Conservation (phyloP, 1,140 invertebrate species). For the Scylla paramamosain region DNA sequence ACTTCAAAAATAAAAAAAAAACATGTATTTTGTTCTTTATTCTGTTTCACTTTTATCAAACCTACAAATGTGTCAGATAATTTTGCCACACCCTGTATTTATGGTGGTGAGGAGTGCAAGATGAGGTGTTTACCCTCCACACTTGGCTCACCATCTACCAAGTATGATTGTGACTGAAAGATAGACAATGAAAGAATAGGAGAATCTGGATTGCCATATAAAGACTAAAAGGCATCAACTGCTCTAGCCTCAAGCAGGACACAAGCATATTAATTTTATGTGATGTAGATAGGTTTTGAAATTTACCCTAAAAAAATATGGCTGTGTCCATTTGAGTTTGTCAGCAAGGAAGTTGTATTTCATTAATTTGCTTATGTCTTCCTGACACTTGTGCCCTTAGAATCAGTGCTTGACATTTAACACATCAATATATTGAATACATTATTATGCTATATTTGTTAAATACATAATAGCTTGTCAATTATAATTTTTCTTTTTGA, state of each 20-base stretch:
- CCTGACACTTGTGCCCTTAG: background rate
- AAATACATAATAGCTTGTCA: background rate
- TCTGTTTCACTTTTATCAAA: no score
- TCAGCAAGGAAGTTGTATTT: background rate
- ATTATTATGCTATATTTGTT: constrained; percentile 2
- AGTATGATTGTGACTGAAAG: no score
- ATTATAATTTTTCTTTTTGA: background rate
- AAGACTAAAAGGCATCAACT: no score
- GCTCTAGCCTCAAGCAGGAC: background rate
- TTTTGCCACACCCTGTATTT: no score
- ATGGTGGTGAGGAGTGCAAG: no score
- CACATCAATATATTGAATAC: background rate
- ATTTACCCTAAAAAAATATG: background rate
- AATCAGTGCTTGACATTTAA: background rate
- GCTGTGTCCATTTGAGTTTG: background rate
- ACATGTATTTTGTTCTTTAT: no score
- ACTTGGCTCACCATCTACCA: no score
- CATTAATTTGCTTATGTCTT: background rate
- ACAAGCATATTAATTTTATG: constrained; percentile 1
- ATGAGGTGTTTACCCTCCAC: no score
- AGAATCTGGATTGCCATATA: no score
- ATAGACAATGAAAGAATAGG: no score
- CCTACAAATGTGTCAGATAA: no score
- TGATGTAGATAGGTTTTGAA: background rate
- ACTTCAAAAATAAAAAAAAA: no score